Evolutionary conservation across 2,888 invertebrate species (phyloP), one percentile per base, ranked within the genome.

Genomic region (Monochamus alternatus): DNA sequence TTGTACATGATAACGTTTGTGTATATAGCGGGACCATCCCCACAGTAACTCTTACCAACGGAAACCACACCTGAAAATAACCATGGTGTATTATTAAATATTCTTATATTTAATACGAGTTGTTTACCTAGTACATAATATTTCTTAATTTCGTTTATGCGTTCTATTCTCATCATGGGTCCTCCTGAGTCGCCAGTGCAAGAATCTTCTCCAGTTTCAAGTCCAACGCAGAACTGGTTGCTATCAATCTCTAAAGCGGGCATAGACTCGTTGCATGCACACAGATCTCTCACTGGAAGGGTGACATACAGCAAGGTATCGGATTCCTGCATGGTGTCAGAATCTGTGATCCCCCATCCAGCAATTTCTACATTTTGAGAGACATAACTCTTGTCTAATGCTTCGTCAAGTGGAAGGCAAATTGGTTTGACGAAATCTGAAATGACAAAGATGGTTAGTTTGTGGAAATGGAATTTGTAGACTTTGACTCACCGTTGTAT

Each of bases 161-260:
- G 88, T 76, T 88, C 91, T 3, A 90, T 85, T 65, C 86, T 85
- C 85, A 88, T 87, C 4, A 90, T 78, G 0, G 93, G 93, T 5
- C 93, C 93, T 7, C 93, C 93, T 0, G 92, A 92, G 81, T 93
- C 93, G 0, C 93, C 92, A 0, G 89, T 90, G 78, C 93, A 93
- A 0, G 92, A 91, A 81, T 93, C 93, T 75, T 90, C 89, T 69
- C 92, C 91, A 0, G 86, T 81, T 68, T 89, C 87, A 38, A 92
- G 91, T 9, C 93, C 93, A 7, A 77, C 85, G 80, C 81, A 89
- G 68, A 79, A 67, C 59, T 75, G 88, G 73, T 38, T 47, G 63
- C 70, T 32, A 43, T 51, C 74, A 51, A 55, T 5, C 9, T 65
- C 52, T 58, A 72, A 71, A 51, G 22, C 47, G 47, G 14, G 62